Evolutionary conservation across 35 echinoderm and acorn worm species (phyloP).

Genomic region (Acanthaster planci): DNA sequence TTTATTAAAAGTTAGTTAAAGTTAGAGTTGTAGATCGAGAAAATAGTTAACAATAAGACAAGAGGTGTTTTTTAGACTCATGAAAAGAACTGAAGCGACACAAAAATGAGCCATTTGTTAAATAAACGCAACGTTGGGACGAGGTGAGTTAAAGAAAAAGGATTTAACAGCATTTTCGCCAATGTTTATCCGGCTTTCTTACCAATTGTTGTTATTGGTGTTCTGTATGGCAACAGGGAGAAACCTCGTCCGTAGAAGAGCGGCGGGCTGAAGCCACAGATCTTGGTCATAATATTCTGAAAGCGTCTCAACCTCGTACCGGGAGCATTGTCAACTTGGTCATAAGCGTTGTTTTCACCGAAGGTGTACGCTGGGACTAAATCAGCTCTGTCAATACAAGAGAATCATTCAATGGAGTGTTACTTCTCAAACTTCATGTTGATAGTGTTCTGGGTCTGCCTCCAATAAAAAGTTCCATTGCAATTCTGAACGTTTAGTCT

Average conservation of each 20-base stretch:
- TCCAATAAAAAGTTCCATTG: too few species aligned
- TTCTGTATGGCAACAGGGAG: slow-evolving; percentile 72
- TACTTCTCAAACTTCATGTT: neutral
- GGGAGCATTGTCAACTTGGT: slow-evolving; percentile 79
- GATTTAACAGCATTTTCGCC: neutral
- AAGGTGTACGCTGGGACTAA: slow-evolving; percentile 86
- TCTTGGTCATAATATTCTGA: slow-evolving; percentile 50
- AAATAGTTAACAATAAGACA: neutral
- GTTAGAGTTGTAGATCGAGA: too few species aligned
- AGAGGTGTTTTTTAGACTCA: neutral
- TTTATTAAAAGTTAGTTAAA: neutral
- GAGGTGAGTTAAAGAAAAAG: neutral
- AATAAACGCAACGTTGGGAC: neutral
- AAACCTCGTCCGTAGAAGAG: slow-evolving; percentile 79
- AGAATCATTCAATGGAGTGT: neutral
- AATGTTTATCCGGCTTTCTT: slow-evolving; percentile 1
- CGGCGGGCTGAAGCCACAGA: slow-evolving; percentile 73
- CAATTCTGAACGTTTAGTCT: too few species aligned
- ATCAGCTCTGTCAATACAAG: slow-evolving; percentile 64
- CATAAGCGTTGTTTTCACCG: slow-evolving; percentile 80
- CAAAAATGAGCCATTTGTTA: neutral
- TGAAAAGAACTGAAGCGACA: neutral
- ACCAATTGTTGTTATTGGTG: slow-evolving; percentile 88
- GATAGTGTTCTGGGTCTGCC: too few species aligned
- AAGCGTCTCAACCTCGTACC: slow-evolving; percentile 46